Conservation (phyloP, 2,888 invertebrate genomes). For the Spilarctia lutea region DNA sequence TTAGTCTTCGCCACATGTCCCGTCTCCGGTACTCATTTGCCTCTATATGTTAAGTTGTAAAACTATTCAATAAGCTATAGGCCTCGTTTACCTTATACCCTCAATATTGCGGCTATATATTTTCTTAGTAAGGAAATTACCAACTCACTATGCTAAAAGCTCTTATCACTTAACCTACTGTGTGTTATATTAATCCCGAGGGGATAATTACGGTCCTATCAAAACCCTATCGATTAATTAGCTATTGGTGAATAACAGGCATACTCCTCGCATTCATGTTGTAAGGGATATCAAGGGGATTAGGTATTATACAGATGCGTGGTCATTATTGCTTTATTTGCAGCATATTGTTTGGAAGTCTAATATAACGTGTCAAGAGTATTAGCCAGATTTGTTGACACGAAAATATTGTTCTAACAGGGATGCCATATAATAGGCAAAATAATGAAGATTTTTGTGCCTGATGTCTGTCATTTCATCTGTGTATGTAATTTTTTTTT, state of each 20-base stretch:
- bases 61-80: background rate
- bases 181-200: conserved; percentile 6
- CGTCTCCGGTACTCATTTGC: no score
- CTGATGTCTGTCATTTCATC: background rate
- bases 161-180: background rate
- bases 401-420: background rate
- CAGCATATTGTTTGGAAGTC: conserved; percentile 1
- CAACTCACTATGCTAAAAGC: background rate
- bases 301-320: conserved; percentile 2
- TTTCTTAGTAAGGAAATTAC: background rate
- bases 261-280: conserved; percentile 4
- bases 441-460: background rate
- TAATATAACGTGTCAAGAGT: background rate
- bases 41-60: background rate
- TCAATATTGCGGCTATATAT: background rate
- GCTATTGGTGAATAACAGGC: background rate
- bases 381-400: background rate
- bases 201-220: conserved; percentile 13
- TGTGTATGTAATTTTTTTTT: no score
- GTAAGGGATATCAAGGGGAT: conserved; percentile 4
- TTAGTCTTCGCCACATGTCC: no score
- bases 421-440: background rate
- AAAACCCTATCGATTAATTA: conserved; percentile 16
- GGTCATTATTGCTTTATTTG: conserved; percentile 12
- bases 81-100: background rate